Evolutionary conservation across 1,140 invertebrate species (phyloP).

Genomic region (Stratiolaelaps scimitus): DNA sequence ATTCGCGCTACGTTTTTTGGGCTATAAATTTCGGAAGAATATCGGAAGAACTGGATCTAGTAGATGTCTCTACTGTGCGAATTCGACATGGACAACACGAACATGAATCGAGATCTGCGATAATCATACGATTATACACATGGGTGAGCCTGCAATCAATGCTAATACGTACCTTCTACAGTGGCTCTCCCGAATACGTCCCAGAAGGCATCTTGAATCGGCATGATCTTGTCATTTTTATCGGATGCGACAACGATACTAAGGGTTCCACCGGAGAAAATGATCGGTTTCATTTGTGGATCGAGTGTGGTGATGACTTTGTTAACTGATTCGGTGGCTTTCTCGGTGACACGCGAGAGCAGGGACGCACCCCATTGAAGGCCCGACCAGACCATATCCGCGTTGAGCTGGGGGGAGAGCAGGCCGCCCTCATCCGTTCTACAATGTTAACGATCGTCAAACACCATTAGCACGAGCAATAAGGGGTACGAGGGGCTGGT

Average conservation of each 20-base stretch:
- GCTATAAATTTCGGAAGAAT: too few species aligned
- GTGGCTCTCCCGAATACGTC: conserved; percentile 64
- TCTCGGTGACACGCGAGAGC: conserved; percentile 11
- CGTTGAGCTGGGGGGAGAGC: not conserved
- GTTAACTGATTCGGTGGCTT: conserved; percentile 51
- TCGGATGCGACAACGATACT: conserved; percentile 61
- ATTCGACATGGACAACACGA: too few species aligned
- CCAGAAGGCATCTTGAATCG: conserved; percentile 69
- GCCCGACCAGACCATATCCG: conserved; percentile 7
- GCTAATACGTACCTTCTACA: conserved; percentile 41
- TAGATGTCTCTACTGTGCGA: too few species aligned
- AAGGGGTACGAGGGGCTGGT: too few species aligned
- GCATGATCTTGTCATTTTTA: conserved; percentile 60
- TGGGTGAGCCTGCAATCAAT: conserved; percentile 38
- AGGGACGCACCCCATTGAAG: conserved; percentile 22
- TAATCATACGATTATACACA: too few species aligned
- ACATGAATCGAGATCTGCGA: too few species aligned
- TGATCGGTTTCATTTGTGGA: conserved; percentile 75
- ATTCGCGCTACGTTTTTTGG: too few species aligned
- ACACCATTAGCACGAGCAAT: too few species aligned
- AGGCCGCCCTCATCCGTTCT: too few species aligned
- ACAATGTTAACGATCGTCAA: too few species aligned
- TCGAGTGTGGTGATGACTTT: conserved; percentile 74
- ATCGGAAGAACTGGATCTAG: too few species aligned
- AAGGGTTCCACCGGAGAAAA: conserved; percentile 63